phyloP scores from a whole-genome alignment of 2,888 invertebrate species.

The Agrotis clavis region DNA sequence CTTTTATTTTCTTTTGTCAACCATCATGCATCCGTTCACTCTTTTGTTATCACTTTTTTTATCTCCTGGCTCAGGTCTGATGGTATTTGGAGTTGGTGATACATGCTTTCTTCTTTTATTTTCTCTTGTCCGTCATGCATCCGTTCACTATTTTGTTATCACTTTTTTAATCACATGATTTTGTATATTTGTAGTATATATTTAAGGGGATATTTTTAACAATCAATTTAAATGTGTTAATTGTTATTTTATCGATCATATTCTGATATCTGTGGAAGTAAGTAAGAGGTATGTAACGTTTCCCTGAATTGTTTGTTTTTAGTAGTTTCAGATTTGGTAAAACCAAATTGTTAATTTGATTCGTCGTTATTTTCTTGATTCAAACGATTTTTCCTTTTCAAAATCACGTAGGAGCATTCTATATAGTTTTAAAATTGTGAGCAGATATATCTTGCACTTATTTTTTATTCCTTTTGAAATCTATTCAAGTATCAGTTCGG shows the following conservation, averaged over 20 bases:
- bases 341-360: too few species aligned
- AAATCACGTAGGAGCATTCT: neutral
- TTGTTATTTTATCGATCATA: conserved; percentile 8
- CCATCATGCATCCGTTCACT: neutral
- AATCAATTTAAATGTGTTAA: neutral
- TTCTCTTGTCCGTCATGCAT: neutral
- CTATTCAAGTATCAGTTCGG: too few species aligned
- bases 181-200: neutral
- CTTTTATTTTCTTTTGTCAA: neutral
- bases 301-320: neutral
- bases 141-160: neutral
- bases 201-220: too few species aligned
- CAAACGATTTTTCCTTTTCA: conserved; percentile 2
- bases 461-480: too few species aligned
- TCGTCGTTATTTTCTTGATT: neutral
- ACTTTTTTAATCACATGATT: neutral
- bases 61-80: neutral
- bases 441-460: too few species aligned
- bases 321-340: neutral
- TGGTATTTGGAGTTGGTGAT: neutral
- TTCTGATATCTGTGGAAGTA: conserved; percentile 3
- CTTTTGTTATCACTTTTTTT: neutral
- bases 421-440: too few species aligned
- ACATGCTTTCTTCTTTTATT: neutral
- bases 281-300: neutral